Evolutionary conservation across 2,113 vertebrate genomes (phyloP), one percentile per base, ranked within the genome.

Genomic region (Ceratotherium simum): DNA sequence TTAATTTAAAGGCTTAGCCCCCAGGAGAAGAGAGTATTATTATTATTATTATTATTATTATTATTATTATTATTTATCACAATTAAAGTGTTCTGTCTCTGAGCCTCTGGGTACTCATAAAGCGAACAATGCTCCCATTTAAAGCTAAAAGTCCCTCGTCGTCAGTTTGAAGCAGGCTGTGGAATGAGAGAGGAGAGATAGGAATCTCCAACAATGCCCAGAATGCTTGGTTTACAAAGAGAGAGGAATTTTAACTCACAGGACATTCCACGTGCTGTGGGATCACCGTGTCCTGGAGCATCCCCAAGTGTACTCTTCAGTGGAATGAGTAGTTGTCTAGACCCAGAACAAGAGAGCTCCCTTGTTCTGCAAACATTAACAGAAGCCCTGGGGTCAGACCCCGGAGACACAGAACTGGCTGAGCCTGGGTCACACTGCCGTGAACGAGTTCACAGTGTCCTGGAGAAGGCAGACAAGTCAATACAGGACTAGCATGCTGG

Each of bases 11-110:
- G 65, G 31, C 48, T 73, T 58, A 54, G 62, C 11, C 18, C 81
- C 69, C 80, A 54, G 82, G 91, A 93, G 76, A 46, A 13, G 69
- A 42, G 27, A 72, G 16, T 25, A 80, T 54, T 72, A 62, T 46
- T 84, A 33, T 65, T 70, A 64, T 69, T 72, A 62, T 46, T 84
- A 33, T 69, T 60, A 82, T 83, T 89, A 89, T 62, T 95, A 80
- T 54, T 72, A 62, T 46, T 84, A 33, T 69, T 60, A 82, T 83
- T 89, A 89, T 62, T 95, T 86, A 75, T 70, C 73, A 11, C 33
- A 62, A 67, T 36, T 84, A 65, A 92, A 80, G 42, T 4, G 29
- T 80, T 75, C 89, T 46, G 21, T 82, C 76, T 94, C 65, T n/a
- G 36, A 94, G 42, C 69, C 89, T 92, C 79, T 48, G 42, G 89